These are phyloP conservation scores for Ochlodes sylvanus DNA, from an alignment of 2,888 invertebrate genomes.

Conservation along the genomic window DNA sequence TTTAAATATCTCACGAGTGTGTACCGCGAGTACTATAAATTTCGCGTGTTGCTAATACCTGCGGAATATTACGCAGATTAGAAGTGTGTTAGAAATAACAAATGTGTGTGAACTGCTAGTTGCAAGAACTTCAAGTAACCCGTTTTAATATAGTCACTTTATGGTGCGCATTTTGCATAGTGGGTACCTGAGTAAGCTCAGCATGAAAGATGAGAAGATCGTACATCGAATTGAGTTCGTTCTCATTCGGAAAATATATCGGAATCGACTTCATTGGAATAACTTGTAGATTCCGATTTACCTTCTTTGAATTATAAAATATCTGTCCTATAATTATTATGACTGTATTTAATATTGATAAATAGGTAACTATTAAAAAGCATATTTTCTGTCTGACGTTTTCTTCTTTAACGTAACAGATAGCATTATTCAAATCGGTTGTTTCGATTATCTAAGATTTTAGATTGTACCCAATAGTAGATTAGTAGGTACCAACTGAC, in stretches of 20 bases:
- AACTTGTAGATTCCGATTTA: too few relatives aligned
- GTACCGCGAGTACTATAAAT: slow-evolving; percentile 32
- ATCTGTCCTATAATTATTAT: too few relatives aligned
- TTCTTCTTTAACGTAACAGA: too few relatives aligned
- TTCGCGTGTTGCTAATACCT: slow-evolving; percentile 31
- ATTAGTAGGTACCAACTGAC: too few relatives aligned
- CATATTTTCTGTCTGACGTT: too few relatives aligned
- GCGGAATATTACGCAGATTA: slow-evolving; percentile 37
- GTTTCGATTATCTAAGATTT: too few relatives aligned
- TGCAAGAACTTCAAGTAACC: slow-evolving; percentile 15
- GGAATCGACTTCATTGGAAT: not conserved
- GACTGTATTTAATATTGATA: too few relatives aligned
- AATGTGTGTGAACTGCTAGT: slow-evolving; percentile 35
- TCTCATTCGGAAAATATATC: not conserved
- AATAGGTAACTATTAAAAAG: too few relatives aligned
- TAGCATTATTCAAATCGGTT: too few relatives aligned
- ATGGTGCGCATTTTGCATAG: slow-evolving; percentile 23
- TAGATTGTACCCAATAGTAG: too few relatives aligned
- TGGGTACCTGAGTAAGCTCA: not conserved
- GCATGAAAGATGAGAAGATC: not conserved
- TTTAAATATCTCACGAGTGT: slow-evolving; percentile 33
- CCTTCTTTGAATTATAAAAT: too few relatives aligned
- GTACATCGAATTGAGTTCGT: not conserved
- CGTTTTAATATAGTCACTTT: slow-evolving; percentile 19
- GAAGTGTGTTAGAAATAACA: slow-evolving; percentile 26